phyloP scores from a whole-genome alignment of 2,888 invertebrate genomes.

The Stenodera caucasica region DNA sequence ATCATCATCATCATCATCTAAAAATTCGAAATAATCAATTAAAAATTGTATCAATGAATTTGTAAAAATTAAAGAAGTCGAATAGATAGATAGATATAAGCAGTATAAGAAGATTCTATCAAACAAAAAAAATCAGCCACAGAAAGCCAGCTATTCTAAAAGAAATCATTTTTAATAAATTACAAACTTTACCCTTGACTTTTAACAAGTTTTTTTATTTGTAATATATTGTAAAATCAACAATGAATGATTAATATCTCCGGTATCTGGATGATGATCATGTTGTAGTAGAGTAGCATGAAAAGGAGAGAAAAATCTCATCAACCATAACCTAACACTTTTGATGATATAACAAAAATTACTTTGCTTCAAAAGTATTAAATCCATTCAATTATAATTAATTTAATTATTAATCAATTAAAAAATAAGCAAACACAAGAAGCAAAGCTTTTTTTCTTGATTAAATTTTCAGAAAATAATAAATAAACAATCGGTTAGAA shows the following conservation, averaged over 20 bases:
- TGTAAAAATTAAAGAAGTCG: constrained; percentile 41
- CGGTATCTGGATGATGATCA: constrained; percentile 47
- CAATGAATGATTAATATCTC: constrained; percentile 56
- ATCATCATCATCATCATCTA: constrained; percentile 58
- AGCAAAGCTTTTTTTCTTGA: not conserved
- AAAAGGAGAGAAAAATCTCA: constrained; percentile 43
- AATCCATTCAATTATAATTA: not conserved
- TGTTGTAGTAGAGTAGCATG: constrained; percentile 48
- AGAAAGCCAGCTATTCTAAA: constrained; percentile 29
- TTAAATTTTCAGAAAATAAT: constrained; percentile 7
- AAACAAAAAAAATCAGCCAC: not conserved
- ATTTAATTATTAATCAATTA: constrained; percentile 20
- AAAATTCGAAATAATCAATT: not conserved
- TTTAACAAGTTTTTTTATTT: constrained; percentile 25
- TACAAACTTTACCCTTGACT: constrained; percentile 19
- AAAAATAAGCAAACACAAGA: not conserved
- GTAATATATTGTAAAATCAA: constrained; percentile 42
- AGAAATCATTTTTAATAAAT: constrained; percentile 13
- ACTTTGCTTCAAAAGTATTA: no score
- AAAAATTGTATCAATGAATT: constrained; percentile 47
- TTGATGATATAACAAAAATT: no score
- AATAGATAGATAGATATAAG: constrained; percentile 2
- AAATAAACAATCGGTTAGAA: not conserved
- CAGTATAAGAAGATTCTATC: not conserved
- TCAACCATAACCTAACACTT: constrained; percentile 6